These are phyloP conservation scores for Dione juno DNA, from an alignment of 2,888 invertebrate species.

Conservation along the genomic window DNA sequence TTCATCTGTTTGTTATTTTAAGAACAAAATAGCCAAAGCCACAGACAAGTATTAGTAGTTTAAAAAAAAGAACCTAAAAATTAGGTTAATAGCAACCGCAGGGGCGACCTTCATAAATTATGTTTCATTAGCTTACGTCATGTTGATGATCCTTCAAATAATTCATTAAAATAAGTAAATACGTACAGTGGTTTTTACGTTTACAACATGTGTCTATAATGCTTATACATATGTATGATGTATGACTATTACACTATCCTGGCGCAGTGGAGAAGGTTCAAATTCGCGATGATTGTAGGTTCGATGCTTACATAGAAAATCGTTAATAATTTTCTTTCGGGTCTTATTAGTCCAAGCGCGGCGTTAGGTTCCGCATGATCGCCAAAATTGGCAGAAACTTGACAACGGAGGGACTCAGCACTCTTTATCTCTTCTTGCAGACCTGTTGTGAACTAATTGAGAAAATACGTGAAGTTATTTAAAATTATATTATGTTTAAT, in stretches of 20 bases:
- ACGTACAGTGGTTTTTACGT: not conserved
- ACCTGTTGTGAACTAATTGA: no score
- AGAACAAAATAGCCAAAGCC: not conserved
- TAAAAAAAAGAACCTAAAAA: slow-evolving; percentile 10
- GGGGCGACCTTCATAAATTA: slow-evolving; percentile 13
- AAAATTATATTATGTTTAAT: not conserved
- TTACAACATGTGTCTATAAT: not conserved
- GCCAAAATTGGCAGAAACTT: not conserved
- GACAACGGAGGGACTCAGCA: no score
- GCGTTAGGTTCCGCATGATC: not conserved
- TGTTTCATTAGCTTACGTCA: slow-evolving; percentile 22
- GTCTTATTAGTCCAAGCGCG: not conserved
- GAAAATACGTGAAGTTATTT: no score
- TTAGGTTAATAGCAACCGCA: slow-evolving; percentile 14
- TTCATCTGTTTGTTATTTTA: no score
- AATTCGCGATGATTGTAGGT: not conserved
- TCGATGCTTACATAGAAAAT: not conserved
- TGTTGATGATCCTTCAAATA: slow-evolving; percentile 11
- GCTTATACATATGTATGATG: no score
- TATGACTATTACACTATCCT: not conserved
- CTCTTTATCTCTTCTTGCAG: no score
- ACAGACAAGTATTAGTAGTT: no score
- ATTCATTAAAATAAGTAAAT: slow-evolving; percentile 18
- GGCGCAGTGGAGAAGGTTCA: not conserved
- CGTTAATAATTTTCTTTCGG: not conserved